These are phyloP conservation scores for Cherax destructor DNA, from an alignment of 1,140 invertebrate genomes.

Conservation along the genomic window DNA sequence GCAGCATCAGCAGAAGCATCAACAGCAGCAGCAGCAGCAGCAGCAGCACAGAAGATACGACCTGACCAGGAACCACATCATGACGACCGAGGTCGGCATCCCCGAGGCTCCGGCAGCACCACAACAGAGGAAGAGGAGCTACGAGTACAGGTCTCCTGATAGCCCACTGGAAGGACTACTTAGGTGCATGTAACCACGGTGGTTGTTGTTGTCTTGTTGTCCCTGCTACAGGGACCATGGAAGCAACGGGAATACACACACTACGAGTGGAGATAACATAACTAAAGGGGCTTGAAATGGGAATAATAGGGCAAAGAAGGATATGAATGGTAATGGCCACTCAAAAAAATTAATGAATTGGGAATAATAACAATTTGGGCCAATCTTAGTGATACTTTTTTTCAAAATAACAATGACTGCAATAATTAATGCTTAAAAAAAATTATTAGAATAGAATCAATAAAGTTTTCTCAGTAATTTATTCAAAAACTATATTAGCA, in stretches of 20 bases:
- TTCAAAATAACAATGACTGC: too few relatives aligned
- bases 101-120: neutral
- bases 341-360: too few relatives aligned
- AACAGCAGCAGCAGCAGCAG: slow-evolving; percentile 2
- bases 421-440: too few relatives aligned
- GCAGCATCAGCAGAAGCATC: slow-evolving; percentile 5
- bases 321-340: too few relatives aligned
- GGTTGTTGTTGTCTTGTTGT: slow-evolving; percentile 8
- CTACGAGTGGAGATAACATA: too few relatives aligned
- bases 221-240: neutral
- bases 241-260: neutral
- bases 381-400: too few relatives aligned
- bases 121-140: slow-evolving; percentile 25
- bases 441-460: too few relatives aligned
- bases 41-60: slow-evolving; percentile 25
- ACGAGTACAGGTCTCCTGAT: slow-evolving; percentile 46
- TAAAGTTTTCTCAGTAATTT: too few relatives aligned
- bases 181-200: slow-evolving; percentile 50
- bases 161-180: slow-evolving; percentile 48
- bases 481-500: too few relatives aligned
- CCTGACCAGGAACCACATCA: slow-evolving; percentile 33
- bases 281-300: too few relatives aligned
- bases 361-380: too few relatives aligned
- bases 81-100: neutral
- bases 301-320: too few relatives aligned